Evolutionary conservation across 92 coral and sea anemone genomes (phyloP).

Genomic region (Chrysogorgia sp.): DNA sequence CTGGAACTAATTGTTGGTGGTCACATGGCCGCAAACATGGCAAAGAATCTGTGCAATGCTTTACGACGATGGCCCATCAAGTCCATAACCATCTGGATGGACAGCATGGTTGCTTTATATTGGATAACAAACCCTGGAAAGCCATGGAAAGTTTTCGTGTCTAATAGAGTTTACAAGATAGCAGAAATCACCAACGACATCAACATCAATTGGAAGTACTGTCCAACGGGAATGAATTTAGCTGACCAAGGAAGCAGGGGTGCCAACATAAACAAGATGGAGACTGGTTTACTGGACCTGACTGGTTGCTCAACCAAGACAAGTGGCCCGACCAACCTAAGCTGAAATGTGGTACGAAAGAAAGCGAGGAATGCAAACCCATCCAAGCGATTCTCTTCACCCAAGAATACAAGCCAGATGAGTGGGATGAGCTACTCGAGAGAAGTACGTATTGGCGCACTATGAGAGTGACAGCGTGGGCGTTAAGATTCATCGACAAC

Average conservation of each 20-base stretch:
- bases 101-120: constrained; percentile 49
- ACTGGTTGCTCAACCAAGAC: constrained; percentile 48
- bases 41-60: too few species aligned
- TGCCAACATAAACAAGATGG: too few species aligned
- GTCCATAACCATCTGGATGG: constrained; percentile 48
- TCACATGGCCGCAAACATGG: constrained; percentile 43
- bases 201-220: background rate
- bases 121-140: constrained; percentile 51
- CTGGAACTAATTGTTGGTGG: constrained; percentile 30
- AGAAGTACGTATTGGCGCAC: constrained; percentile 56
- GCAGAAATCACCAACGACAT: constrained; percentile 42
- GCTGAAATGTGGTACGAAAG: constrained; percentile 11
- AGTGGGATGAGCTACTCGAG: constrained; percentile 58
- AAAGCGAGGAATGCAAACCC: constrained; percentile 37
- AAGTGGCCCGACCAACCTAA: constrained; percentile 56
- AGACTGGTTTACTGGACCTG: constrained; percentile 56
- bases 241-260: too few species aligned
- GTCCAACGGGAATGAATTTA: too few species aligned
- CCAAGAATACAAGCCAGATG: constrained; percentile 42
- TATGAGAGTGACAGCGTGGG: constrained; percentile 55
- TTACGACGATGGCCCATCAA: constrained; percentile 40
- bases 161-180: constrained; percentile 49
- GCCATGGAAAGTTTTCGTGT: constrained; percentile 50
- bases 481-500: constrained; percentile 57
- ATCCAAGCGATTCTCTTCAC: constrained; percentile 12